A percentile compares a stretch with the other conserved stretches of the same genome.
phyloP scores from a whole-genome alignment of 2,888 invertebrate genomes.

The Nymphalis polychloros region DNA sequence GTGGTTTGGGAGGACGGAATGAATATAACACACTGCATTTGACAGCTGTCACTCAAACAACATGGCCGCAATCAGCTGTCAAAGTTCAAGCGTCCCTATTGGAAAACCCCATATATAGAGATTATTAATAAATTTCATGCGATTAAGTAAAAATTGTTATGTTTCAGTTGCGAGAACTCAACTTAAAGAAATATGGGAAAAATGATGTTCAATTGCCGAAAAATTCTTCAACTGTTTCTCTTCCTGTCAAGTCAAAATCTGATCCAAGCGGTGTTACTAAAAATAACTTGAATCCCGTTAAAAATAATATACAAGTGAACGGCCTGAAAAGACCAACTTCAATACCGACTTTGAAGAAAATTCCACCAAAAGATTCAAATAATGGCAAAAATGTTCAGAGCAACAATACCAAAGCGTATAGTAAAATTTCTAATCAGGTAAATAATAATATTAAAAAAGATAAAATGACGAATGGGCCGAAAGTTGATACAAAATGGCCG shows the following conservation, averaged over 20 bases:
- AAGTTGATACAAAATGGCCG: slow-evolving; percentile 3
- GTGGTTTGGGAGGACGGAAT: too few relatives aligned
- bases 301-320: slow-evolving; percentile 45
- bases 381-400: slow-evolving; percentile 2
- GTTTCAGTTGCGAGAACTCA: slow-evolving; percentile 65
- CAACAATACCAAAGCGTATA: neutral
- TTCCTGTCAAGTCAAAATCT: slow-evolving; percentile 32
- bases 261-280: slow-evolving; percentile 23
- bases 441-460: slow-evolving; percentile 6
- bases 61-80: too few relatives aligned
- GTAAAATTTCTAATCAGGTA: slow-evolving; percentile 10
- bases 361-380: neutral
- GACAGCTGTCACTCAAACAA: too few relatives aligned
- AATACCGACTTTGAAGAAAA: neutral
- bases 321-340: neutral
- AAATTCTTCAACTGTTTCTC: slow-evolving; percentile 34
- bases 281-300: slow-evolving; percentile 34
- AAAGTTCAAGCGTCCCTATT: too few relatives aligned
- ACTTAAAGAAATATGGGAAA: slow-evolving; percentile 61
- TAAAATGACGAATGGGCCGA: neutral
- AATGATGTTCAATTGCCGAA: slow-evolving; percentile 23
- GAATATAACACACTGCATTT: too few relatives aligned
- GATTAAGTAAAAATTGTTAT: neutral
- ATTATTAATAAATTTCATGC: neutral
- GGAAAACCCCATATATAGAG: too few relatives aligned